Percentiles rank a stretch among this genome's conserved stretches.
These are phyloP conservation scores for Malurus alboscapulatus DNA, from an alignment of 2,113 vertebrate genomes.

Conservation along the genomic window DNA sequence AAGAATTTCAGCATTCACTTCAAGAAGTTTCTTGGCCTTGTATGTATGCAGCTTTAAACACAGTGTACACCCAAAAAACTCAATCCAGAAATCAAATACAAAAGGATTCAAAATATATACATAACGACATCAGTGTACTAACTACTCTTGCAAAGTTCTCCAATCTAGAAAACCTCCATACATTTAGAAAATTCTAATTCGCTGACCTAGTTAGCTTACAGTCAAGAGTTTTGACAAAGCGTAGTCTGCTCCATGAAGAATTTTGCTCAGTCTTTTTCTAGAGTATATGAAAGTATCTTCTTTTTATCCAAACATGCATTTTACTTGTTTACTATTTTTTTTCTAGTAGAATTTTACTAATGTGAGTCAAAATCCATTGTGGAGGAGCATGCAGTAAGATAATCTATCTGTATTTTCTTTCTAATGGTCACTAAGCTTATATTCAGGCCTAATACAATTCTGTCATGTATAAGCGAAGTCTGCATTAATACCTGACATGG, in stretches of 20 bases:
- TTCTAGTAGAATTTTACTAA: background rate
- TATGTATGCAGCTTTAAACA: background rate
- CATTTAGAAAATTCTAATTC: background rate
- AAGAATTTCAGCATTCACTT: background rate
- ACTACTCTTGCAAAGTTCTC: background rate
- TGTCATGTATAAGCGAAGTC: background rate
- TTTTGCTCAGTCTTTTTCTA: background rate
- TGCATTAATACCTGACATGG: background rate
- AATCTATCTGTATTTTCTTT: background rate
- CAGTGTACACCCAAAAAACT: background rate
- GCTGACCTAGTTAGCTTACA: background rate
- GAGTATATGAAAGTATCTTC: background rate
- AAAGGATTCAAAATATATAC: background rate
- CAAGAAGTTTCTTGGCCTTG: background rate
- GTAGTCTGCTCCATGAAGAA: background rate
- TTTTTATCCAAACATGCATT: background rate
- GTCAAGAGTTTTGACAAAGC: background rate
- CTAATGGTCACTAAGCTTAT: background rate
- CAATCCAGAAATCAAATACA: background rate
- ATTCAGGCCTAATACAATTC: background rate
- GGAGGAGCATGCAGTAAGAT: background rate
- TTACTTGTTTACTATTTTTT: background rate
- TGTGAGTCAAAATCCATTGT: background rate
- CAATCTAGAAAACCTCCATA: background rate
- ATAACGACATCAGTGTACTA: background rate